Evolutionary conservation across 2,888 invertebrate species (phyloP).

Genomic region (Diadegma fenestrale): DNA sequence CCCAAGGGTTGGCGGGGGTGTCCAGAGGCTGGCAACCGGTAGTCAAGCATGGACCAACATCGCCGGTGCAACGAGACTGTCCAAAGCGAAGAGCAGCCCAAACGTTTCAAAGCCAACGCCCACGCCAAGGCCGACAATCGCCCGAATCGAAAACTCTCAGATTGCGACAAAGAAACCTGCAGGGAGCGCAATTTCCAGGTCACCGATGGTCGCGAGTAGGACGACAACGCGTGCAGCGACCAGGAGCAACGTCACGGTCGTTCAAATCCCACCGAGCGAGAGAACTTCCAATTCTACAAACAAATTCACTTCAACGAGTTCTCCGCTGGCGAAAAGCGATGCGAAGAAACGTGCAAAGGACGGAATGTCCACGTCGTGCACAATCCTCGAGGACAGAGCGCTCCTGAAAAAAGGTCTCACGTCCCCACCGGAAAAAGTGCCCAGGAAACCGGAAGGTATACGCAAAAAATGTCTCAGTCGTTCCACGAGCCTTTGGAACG

Average conservation of each 20-base stretch:
- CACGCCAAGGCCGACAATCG: constrained; percentile 40
- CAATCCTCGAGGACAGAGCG: constrained; percentile 81
- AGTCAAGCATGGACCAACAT: constrained; percentile 57
- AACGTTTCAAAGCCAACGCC: constrained; percentile 69
- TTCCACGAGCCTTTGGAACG: constrained; percentile 80
- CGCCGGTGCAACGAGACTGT: constrained; percentile 70
- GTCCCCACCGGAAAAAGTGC: constrained; percentile 75
- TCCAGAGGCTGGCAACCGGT: constrained; percentile 51
- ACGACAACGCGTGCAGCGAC: constrained; percentile 30
- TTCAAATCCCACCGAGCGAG: constrained; percentile 67
- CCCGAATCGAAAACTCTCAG: constrained; percentile 57
- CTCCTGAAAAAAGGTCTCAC: constrained; percentile 81
- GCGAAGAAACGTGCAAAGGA: constrained; percentile 66
- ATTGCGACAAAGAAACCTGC: constrained; percentile 47
- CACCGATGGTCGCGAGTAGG: constrained; percentile 16
- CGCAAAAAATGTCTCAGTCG: constrained; percentile 78
- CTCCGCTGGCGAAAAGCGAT: constrained; percentile 62
- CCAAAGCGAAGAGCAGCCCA: constrained; percentile 82
- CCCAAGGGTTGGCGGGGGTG: constrained; percentile 65
- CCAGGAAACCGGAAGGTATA: constrained; percentile 78
- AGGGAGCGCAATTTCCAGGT: constrained; percentile 41
- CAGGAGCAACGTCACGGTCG: constrained; percentile 70
- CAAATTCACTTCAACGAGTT: neutral
- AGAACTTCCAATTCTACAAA: neutral
- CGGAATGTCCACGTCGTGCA: constrained; percentile 75